Evolutionary conservation across 2,113 vertebrate species (phyloP).

Genomic region (Notothenia coriiceps): DNA sequence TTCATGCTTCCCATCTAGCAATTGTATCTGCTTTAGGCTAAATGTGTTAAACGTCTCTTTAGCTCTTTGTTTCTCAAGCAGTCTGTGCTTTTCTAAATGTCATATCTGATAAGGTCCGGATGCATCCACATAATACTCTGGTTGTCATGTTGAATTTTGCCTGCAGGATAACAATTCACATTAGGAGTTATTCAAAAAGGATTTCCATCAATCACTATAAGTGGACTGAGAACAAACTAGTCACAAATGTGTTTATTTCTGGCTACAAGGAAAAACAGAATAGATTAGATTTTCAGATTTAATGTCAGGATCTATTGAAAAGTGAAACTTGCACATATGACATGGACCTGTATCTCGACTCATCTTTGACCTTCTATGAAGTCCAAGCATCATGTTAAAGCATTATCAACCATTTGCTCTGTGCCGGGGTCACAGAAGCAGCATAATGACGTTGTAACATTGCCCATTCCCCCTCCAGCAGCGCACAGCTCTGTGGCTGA

Average conservation of each 20-base stretch:
- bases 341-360: background rate
- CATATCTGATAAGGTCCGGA: constrained; percentile 65
- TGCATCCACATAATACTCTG: constrained; percentile 34
- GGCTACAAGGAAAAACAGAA: constrained; percentile 1
- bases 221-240: constrained; percentile 9
- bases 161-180: constrained; percentile 47
- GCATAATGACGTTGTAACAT: constrained; percentile 59
- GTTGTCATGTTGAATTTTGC: constrained; percentile 37
- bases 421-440: constrained; percentile 59
- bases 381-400: constrained; percentile 24
- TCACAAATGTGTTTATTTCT: constrained; percentile 4
- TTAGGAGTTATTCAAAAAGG: constrained; percentile 20
- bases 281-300: background rate
- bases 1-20: too few relatives aligned
- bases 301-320: background rate
- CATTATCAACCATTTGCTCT: constrained; percentile 30
- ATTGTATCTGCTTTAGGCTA: too few relatives aligned
- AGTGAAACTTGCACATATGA: background rate
- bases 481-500: constrained; percentile 67
- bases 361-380: constrained; percentile 10
- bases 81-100: constrained; percentile 62
- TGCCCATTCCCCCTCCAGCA: constrained; percentile 62
- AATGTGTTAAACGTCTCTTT: too few relatives aligned
- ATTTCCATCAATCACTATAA: constrained; percentile 53
- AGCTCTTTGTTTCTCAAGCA: background rate